Base-by-base conservation (phyloP, 2,113 vertebrate genomes). In the Okapia johnstoni region DNA sequence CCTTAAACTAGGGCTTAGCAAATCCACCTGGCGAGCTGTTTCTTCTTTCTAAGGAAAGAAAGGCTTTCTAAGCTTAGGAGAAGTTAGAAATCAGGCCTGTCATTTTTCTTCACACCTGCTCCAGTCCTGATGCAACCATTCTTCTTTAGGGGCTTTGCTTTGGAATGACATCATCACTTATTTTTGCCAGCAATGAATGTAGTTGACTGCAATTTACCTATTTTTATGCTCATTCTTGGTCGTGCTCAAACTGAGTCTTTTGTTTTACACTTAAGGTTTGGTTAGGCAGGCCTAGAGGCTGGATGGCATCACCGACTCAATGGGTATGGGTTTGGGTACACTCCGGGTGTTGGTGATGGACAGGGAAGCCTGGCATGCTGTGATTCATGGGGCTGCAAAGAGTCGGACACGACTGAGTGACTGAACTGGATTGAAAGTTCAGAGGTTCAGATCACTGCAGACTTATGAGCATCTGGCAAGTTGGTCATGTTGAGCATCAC, bases 11-110 rank as follows among this genome's bases (percentile, higher is more conserved):
- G 30, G 19, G 57, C 88, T 98, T 97, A 94, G 81, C 94, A 97
- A 98, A 97, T 89, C 76, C 50, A 98, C 95, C 96, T 97, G 88
- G 57, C 54, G 73, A 96, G 77, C n/a, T 52, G 40, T 48, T 85
- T 85, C 84, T 96, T 77, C 8, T 87, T 94, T 97, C 58, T 58
- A 70, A 88, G 55, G 33, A 48, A 90, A 97, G 54, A 92, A 77
- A 87, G 8, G 43, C 36, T 95, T 63, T 92, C n/a, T 50, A 10
- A 66, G 54, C 81, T 88, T 70, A 92, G 57, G 30, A 85, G 81
- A 89, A 88, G 33, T 85, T 93, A 77, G 76, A 97, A 96, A 97
- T 96, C 60, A 97, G 85, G 19, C 87, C 33, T 83, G 79, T 48
- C 76, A n/a, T 92, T 94, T 96, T 66, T 93, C 26, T 93, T 88